These are phyloP conservation scores for Poecilobothrus nobilitatus DNA, from an alignment of 2,888 invertebrate species.

Conservation along the genomic window DNA sequence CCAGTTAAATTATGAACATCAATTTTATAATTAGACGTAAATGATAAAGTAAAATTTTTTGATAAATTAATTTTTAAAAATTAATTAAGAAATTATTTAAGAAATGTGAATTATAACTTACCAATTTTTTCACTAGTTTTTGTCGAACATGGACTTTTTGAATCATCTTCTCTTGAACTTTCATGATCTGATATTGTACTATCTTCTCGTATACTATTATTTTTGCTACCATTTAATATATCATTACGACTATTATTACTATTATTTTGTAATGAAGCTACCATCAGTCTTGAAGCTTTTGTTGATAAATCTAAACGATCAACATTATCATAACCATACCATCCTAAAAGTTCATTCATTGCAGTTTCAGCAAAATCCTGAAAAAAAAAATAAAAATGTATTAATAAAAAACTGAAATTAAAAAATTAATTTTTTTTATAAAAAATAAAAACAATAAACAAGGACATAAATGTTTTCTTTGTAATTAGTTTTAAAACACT, in stretches of 20 bases:
- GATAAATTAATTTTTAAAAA: no score
- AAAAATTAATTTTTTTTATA: not conserved
- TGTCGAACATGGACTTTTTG: constrained; percentile 41
- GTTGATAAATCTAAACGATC: constrained; percentile 50
- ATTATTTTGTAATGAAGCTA: constrained; percentile 25
- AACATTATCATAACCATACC: constrained; percentile 78
- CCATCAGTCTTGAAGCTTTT: constrained; percentile 37
- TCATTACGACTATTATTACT: constrained; percentile 8
- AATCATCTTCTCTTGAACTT: constrained; percentile 42
- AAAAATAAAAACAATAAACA: no score
- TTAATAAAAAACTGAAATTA: not conserved
- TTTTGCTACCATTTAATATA: constrained; percentile 22
- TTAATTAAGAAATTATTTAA: no score
- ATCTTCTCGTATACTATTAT: constrained; percentile 27
- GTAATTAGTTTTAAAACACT: no score
- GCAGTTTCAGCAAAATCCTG: constrained; percentile 88
- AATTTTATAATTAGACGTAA: no score
- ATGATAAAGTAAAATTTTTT: no score
- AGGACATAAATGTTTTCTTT: no score
- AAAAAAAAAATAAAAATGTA: constrained; percentile 30
- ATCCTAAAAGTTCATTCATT: constrained; percentile 85
- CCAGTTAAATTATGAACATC: no score
- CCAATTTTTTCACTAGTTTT: constrained; percentile 41
- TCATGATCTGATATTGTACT: constrained; percentile 42
- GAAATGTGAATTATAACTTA: no score